Base-by-base conservation (phyloP, 1,140 invertebrate species). In the Homarus americanus region DNA sequence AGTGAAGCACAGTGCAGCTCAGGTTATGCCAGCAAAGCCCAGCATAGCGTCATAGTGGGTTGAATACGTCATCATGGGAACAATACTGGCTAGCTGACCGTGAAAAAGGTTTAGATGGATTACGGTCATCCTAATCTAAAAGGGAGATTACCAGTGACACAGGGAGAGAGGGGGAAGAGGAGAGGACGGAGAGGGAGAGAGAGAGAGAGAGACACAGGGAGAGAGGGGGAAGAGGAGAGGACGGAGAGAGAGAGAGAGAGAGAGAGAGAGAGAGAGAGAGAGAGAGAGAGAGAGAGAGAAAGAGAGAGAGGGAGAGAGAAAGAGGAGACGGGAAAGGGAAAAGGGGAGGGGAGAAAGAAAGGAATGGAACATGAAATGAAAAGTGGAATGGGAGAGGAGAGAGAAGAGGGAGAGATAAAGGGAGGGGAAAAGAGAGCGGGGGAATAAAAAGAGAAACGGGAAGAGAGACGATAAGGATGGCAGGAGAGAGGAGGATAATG, bases 111-210 rank as follows among this genome's bases (percentile, higher is more conserved):
- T 82, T 82, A 82, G 79, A 82, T 49, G 79, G 79, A 82, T 82
- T 82, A 82, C 79, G 79, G 34, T 82, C 79, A 82, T 82, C 79
- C 79, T 82, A 82, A 82, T 82, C 79, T 82, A 82, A 82, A 82
- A 82, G 79, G 79, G 79, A 82, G 79, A 82, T 82, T 82, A 82
- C 79, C 36, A 41, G 79, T 82, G 79, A 82, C 32, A 63, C 28
- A 38, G 79, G 4, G 32, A 38, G 79, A 32, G 41, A 24, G n/a
- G 32, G 44, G 32, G 49, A 38, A 28, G 28, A 53, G 32, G 49
- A 10, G 38, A 28, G n/a, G 12, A 15, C 0, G 75, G 0, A 40
- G 24, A 1, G 5, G n/a, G n/a, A 1, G 24, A 69, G 32, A 7
- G n/a, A n/a, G n/a, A 0, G 4, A 28, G 28, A n/a, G 12, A 12